Base-by-base conservation (phyloP, 2,888 invertebrate genomes). In the Ectemnius cavifrons region DNA sequence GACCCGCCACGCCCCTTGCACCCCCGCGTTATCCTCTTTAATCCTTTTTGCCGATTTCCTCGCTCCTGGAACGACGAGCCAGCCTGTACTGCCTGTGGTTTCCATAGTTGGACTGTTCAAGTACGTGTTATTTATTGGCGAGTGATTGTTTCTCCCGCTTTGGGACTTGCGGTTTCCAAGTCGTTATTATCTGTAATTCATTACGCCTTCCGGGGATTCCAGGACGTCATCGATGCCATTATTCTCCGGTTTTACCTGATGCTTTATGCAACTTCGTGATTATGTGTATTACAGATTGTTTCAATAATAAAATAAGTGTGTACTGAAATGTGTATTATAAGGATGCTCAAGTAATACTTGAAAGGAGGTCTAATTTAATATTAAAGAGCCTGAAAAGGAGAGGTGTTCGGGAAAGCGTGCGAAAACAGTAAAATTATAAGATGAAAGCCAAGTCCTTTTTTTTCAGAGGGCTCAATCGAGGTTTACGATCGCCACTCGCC, bases 41-140 rank as follows among this genome's bases (percentile, higher is more conserved):
- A 66, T 63, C 64, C 72, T 64, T 62, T 62, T 28, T 37, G 2
- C 18, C 52, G 47, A 64, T 70, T 77, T 63, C 58, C 46, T 28
- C 4, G 56, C 27, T 18, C 2, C 20, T 20, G 20, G 37, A 46
- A 52, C 13, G 1, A 14, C 4, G 1, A 16, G 16, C 16, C 23
- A 23, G 0, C 3, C 3, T 23, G 2, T 3, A 3, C 23, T 23
- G 3, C 23, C 23, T 23, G 3, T 23, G 3, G 3, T 23, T 23
- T 3, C 23, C 23, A 23, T 2, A 23, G 23, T 23, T 23, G 23
- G 37, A 1, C 8, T 0, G 1, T 37, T 37, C 8, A 11, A 37
- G 1, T 37, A 11, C 37, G 5, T 6, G 6, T 52, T 52, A 52
- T 52, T 52, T 52, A 52, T 52, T 52, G 52, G 4, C 14, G n/a